Percentiles rank a stretch among this genome's conserved stretches.
Conservation (phyloP, 2,888 invertebrate species). For the Chloromyia formosa region DNA sequence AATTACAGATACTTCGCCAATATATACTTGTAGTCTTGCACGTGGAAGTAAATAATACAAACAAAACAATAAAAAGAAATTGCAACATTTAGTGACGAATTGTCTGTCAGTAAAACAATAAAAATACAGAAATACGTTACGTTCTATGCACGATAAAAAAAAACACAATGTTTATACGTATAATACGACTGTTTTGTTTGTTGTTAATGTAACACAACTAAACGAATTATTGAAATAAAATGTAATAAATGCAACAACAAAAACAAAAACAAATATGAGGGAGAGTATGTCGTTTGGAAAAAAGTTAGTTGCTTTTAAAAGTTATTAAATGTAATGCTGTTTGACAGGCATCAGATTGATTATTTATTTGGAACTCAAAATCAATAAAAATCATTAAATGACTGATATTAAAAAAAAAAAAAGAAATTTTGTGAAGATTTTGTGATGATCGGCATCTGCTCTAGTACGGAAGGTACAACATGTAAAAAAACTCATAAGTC, state of each 20-base stretch:
- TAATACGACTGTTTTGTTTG: slow-evolving; percentile 38
- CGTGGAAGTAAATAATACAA: slow-evolving; percentile 8
- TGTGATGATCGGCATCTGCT: not conserved
- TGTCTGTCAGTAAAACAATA: slow-evolving; percentile 20
- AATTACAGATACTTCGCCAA: not conserved
- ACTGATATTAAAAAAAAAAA: not conserved
- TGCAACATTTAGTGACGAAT: slow-evolving; percentile 31
- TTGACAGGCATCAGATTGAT: too few species aligned
- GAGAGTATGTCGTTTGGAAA: too few species aligned
- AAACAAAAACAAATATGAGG: not conserved
- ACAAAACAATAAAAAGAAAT: slow-evolving; percentile 27
- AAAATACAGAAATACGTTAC: slow-evolving; percentile 16
- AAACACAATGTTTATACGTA: slow-evolving; percentile 16
- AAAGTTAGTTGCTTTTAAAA: too few species aligned
- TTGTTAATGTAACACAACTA: slow-evolving; percentile 37
- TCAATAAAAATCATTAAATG: too few species aligned
- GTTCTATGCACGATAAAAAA: not conserved
- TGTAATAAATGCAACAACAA: slow-evolving; percentile 30
- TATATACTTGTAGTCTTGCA: not conserved
- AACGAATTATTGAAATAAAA: slow-evolving; percentile 26
- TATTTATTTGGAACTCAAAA: too few species aligned
- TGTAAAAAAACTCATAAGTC: not conserved
- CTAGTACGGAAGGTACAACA: not conserved
- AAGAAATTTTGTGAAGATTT: not conserved
- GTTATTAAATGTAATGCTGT: too few species aligned